Percentiles rank a stretch among this genome's conserved stretches.
These are phyloP conservation scores for Lycorma delicatula DNA, from an alignment of 1,140 invertebrate species.

Conservation along the genomic window DNA sequence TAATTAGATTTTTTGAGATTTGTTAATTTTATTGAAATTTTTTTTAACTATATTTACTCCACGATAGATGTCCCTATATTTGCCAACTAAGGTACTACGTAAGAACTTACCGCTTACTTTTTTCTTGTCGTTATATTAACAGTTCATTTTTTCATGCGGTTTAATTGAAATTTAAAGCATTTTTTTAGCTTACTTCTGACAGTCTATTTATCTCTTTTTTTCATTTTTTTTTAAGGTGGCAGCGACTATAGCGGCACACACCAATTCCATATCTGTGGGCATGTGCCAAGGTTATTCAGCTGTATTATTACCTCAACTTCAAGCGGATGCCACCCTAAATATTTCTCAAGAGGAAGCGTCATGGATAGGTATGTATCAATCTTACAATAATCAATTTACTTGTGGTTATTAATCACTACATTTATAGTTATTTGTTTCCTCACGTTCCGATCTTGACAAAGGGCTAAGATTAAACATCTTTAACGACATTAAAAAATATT, in stretches of 20 bases:
- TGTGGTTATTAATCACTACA: too few relatives aligned
- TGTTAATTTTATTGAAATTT: too few relatives aligned
- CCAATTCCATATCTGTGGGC: conserved; percentile 62
- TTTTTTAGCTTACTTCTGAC: too few relatives aligned
- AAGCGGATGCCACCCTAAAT: conserved; percentile 35
- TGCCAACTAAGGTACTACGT: too few relatives aligned
- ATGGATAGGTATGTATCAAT: conserved; percentile 52
- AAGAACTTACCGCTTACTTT: too few relatives aligned
- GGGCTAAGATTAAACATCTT: neutral
- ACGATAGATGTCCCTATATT: too few relatives aligned
- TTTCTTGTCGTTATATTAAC: too few relatives aligned
- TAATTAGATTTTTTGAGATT: too few relatives aligned
- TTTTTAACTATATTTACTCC: too few relatives aligned
- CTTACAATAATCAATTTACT: neutral
- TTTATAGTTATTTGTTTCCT: neutral
- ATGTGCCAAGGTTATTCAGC: conserved; percentile 66
- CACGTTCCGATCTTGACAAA: neutral
- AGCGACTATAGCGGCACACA: conserved; percentile 58
- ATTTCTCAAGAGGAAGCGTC: conserved; percentile 45
- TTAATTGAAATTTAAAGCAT: too few relatives aligned
- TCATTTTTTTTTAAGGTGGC: conserved; percentile 45
- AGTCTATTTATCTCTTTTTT: too few relatives aligned
- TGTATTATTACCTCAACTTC: conserved; percentile 56
- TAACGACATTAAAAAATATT: neutral
- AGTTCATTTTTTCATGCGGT: too few relatives aligned